A percentile compares a stretch with the other conserved stretches of the same genome.
These are phyloP conservation scores for Bolborhynchus lineola DNA, from an alignment of 2,113 vertebrate genomes.

Conservation along the genomic window DNA sequence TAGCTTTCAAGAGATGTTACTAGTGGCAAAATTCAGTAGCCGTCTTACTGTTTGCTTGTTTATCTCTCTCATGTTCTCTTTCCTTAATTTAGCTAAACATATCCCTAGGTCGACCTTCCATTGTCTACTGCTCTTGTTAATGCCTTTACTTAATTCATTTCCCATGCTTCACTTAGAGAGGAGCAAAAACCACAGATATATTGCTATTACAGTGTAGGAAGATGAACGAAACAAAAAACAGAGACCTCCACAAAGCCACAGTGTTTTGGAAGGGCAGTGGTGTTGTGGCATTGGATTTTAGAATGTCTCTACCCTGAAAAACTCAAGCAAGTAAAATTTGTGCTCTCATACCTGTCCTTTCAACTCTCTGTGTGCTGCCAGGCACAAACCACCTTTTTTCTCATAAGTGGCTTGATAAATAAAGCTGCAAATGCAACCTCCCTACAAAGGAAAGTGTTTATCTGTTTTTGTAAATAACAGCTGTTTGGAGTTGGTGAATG, in stretches of 20 bases:
- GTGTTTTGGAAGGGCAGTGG: not conserved
- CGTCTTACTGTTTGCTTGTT: not conserved
- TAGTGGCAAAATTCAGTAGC: slow-evolving; percentile 24
- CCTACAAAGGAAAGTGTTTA: slow-evolving; percentile 8
- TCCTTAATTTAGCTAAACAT: slow-evolving; percentile 11
- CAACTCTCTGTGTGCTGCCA: not conserved
- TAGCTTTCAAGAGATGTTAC: slow-evolving; percentile 19
- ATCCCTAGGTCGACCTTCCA: not conserved
- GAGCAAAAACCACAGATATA: not conserved
- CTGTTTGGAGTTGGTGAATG: slow-evolving; percentile 15
- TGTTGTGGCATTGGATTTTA: not conserved
- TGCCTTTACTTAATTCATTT: not conserved
- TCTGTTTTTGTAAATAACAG: slow-evolving; percentile 52
- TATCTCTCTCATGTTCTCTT: not conserved
- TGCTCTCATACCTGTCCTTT: not conserved
- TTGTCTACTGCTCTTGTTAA: not conserved
- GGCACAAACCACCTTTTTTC: not conserved
- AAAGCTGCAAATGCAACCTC: not conserved
- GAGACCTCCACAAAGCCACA: not conserved
- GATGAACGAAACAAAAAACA: not conserved
- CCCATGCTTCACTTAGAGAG: not conserved
- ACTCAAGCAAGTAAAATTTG: not conserved
- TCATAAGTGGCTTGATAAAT: not conserved
- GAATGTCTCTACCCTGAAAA: not conserved
- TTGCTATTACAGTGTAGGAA: not conserved